Evolutionary conservation across 2,888 invertebrate species (phyloP).

Genomic region (Dioctria linearis): DNA sequence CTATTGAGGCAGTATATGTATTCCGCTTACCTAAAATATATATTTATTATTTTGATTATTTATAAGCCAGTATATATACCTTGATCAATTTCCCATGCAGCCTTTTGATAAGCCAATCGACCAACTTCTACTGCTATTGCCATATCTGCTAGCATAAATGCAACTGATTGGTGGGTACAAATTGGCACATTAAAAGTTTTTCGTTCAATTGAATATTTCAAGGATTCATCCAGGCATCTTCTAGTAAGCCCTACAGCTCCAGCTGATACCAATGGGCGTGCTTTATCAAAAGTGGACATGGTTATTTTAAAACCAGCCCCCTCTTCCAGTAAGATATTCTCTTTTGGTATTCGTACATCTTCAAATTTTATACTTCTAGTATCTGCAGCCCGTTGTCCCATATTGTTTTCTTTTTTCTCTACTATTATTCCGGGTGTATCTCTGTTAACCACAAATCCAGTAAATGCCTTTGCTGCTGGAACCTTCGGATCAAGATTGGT

Average conservation of each 20-base stretch:
- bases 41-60: neutral
- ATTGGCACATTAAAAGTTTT: slow-evolving; percentile 90
- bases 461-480: slow-evolving; percentile 86
- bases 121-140: slow-evolving; percentile 85
- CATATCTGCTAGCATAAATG: slow-evolving; percentile 95
- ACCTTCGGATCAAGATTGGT: slow-evolving; percentile 90
- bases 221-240: slow-evolving; percentile 89
- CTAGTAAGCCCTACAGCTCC: slow-evolving; percentile 90
- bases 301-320: slow-evolving; percentile 83
- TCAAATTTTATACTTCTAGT: slow-evolving; percentile 82
- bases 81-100: slow-evolving; percentile 90
- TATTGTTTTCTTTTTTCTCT: slow-evolving; percentile 80
- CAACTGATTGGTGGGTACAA: slow-evolving; percentile 84
- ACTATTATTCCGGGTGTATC: slow-evolving; percentile 77
- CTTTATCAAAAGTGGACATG: slow-evolving; percentile 82
- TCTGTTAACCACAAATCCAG: slow-evolving; percentile 81
- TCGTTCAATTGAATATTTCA: slow-evolving; percentile 88
- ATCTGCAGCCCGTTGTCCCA: slow-evolving; percentile 83
- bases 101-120: slow-evolving; percentile 84
- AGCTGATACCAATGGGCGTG: slow-evolving; percentile 84
- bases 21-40: slow-evolving; percentile 70
- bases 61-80: slow-evolving; percentile 68
- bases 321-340: slow-evolving; percentile 78
- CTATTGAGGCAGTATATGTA: slow-evolving; percentile 87
- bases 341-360: slow-evolving; percentile 81